These are phyloP conservation scores for Coboldia fuscipes DNA, from an alignment of 1,140 invertebrate genomes.

Conservation along the genomic window DNA sequence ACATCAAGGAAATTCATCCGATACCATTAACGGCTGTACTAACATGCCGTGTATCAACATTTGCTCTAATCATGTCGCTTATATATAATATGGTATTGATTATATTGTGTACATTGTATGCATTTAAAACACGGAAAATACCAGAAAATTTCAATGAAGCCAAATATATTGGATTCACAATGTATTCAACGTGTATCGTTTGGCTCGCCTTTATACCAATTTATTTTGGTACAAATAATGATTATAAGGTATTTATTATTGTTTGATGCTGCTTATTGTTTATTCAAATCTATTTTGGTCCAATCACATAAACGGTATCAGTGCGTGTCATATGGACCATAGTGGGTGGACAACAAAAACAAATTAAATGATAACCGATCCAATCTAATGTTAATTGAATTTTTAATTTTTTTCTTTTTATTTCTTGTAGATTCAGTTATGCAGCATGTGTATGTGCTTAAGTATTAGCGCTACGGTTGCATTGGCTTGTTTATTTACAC, in stretches of 20 bases:
- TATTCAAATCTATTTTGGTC: too few species aligned
- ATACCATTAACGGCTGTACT: constrained; percentile 34
- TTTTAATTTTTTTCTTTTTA: too few species aligned
- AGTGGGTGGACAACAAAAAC: too few species aligned
- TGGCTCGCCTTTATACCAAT: constrained; percentile 78
- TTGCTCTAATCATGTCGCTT: constrained; percentile 49
- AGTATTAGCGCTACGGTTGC: constrained; percentile 49
- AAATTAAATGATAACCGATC: too few species aligned
- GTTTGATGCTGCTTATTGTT: not conserved
- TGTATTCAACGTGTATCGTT: constrained; percentile 76
- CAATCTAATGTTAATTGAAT: too few species aligned
- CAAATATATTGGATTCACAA: constrained; percentile 65
- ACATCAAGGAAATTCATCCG: constrained; percentile 32
- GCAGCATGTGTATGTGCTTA: constrained; percentile 52
- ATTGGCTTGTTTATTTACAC: constrained; percentile 48
- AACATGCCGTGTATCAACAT: constrained; percentile 44
- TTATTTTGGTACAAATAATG: constrained; percentile 50
- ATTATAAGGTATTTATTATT: constrained; percentile 18
- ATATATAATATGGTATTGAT: constrained; percentile 62
- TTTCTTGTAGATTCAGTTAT: constrained; percentile 36
- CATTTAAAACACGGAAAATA: constrained; percentile 66
- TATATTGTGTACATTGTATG: constrained; percentile 60
- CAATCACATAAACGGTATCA: too few species aligned
- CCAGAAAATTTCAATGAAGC: constrained; percentile 80
- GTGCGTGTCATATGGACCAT: too few species aligned